A percentile compares a stretch with the other conserved stretches of the same genome.
Conservation (phyloP, 2,797 vertebrate species). For the Hippocampus kuda region DNA sequence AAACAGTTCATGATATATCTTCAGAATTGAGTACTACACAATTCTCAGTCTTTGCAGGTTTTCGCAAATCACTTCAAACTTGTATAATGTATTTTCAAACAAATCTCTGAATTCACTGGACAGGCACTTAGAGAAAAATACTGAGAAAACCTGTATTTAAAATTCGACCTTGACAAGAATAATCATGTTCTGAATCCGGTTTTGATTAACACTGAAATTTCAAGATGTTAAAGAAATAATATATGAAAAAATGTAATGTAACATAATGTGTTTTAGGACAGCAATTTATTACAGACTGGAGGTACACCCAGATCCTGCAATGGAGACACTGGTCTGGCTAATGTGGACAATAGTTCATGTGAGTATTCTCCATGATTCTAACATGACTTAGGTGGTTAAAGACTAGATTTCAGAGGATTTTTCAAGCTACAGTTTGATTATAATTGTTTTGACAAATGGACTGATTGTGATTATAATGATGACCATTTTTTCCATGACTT, state of each 20-base stretch:
- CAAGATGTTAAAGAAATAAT: neutral
- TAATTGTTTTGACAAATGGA: neutral
- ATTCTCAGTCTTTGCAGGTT: too few species aligned
- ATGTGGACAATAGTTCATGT: slow-evolving; percentile 64
- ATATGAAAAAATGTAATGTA: neutral
- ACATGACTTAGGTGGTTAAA: neutral
- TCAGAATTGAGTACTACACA: too few species aligned
- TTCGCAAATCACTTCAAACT: too few species aligned
- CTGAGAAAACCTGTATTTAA: too few species aligned
- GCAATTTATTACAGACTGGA: slow-evolving; percentile 52
- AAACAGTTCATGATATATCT: too few species aligned
- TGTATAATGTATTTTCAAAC: too few species aligned
- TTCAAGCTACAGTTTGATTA: neutral
- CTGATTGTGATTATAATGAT: too few species aligned
- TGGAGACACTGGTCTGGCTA: slow-evolving; percentile 73
- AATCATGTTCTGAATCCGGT: too few species aligned
- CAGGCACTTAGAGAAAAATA: too few species aligned
- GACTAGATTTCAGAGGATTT: neutral
- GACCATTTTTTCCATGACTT: neutral
- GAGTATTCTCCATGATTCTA: slow-evolving; percentile 14
- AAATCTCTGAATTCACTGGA: too few species aligned
- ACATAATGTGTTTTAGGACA: slow-evolving; percentile 52
- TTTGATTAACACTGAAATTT: too few species aligned
- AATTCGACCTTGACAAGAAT: too few species aligned
- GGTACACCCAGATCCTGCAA: slow-evolving; percentile 40